Evolutionary conservation across 1,140 invertebrate genomes (phyloP).

Genomic region (Wiebesia pumilae): DNA sequence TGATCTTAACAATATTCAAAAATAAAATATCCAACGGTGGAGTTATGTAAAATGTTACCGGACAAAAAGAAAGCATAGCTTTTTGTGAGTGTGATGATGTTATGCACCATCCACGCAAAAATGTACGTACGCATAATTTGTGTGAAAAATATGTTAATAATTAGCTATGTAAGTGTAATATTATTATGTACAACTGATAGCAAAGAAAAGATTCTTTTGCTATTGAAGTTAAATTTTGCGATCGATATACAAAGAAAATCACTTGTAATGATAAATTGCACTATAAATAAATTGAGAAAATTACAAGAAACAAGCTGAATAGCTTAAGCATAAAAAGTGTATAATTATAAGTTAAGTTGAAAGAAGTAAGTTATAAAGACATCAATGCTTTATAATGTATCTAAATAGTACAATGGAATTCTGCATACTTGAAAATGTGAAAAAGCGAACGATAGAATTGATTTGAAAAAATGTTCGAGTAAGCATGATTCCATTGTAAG

Average conservation of each 20-base stretch:
- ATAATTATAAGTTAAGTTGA: conserved; percentile 18
- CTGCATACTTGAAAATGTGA: not conserved
- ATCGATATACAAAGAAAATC: not conserved
- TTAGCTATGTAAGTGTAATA: conserved; percentile 21
- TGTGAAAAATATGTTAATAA: conserved; percentile 31
- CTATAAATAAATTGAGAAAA: not conserved
- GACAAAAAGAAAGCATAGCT: conserved; percentile 13
- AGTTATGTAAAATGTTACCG: conserved; percentile 43
- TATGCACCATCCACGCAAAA: not conserved
- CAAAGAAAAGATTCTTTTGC: not conserved
- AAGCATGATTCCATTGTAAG: not conserved
- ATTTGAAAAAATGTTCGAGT: not conserved
- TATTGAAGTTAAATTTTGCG: not conserved
- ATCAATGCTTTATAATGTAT: conserved; percentile 29
- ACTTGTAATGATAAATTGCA: conserved; percentile 25
- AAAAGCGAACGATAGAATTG: not conserved
- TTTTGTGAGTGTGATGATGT: not conserved
- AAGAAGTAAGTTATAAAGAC: conserved; percentile 26
- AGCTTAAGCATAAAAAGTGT: conserved; percentile 28
- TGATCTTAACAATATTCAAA: not conserved
- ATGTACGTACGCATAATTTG: conserved; percentile 35
- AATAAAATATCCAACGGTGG: conserved; percentile 39
- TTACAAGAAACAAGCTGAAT: not conserved
- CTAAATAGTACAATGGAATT: not conserved
- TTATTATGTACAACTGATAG: conserved; percentile 3